Evolutionary conservation across 2,888 invertebrate genomes (phyloP), one percentile per base, ranked within the genome.

Genomic region (Aspidapion aeneum): DNA sequence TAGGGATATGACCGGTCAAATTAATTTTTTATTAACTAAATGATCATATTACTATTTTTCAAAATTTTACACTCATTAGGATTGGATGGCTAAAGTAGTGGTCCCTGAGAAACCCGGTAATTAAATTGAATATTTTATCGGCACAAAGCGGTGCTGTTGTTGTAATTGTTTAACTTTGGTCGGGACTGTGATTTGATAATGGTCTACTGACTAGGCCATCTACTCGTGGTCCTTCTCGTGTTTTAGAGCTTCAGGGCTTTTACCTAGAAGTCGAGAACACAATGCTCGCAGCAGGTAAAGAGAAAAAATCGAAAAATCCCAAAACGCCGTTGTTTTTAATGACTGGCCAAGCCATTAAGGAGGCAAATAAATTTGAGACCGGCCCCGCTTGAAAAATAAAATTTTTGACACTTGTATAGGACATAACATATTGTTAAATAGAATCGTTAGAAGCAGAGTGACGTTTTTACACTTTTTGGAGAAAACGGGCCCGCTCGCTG

Each of bases 361-460:
- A 57, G 55, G 49, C 12, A 61, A 61, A 64, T 64, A 64, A 64
- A 64, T 64, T 64, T 64, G 57, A 21, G 60, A 58, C 55, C 62
- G 62, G 58, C 58, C 49, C 18, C 49, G 62, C 5, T 3, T 12
- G 35, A 12, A 35, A 35, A 59, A 62, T 62, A 62, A 62, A 65
- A 62, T 65, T 65, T 63, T 65, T 65, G 65, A 65, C 65, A 65
- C 65, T 65, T 65, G 62, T 60, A 59, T 51, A 48, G 65, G 58
- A 20, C 50, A 55, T 58, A 61, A 61, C 63, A 65, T 63, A 63
- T 65, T 65, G 65, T 65, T 65, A 65, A 65, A 65, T 65, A 63
- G 65, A 65, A 63, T 63, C 65, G 65, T 65, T 63, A 63, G 35
- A 57, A 57, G 60, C 21, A 55, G 60, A 35, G 52, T 63, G 63